Percentiles rank a stretch among this genome's conserved stretches.
phyloP scores from a whole-genome alignment of 2,113 vertebrate species.

The Ellobius talpinus region DNA sequence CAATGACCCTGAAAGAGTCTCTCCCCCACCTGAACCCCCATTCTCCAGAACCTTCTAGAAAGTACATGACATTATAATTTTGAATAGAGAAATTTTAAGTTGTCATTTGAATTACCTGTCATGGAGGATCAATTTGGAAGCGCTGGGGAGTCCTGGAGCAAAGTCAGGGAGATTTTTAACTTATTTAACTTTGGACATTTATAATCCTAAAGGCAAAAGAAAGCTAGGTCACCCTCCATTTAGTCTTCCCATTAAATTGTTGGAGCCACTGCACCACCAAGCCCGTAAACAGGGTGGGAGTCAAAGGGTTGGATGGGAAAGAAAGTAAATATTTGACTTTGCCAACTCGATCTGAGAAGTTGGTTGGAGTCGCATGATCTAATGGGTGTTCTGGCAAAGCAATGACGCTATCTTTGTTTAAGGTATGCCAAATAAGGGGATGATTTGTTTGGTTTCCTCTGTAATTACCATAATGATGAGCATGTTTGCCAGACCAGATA shows the following conservation, averaged over 20 bases:
- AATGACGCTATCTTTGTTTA: neutral
- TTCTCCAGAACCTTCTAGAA: neutral
- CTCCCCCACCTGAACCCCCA: neutral
- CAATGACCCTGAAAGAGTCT: neutral
- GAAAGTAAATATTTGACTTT: conserved; percentile 13
- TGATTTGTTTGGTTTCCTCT: neutral
- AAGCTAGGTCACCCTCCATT: neutral
- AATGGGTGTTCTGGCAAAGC: conserved; percentile 51
- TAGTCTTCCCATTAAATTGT: neutral
- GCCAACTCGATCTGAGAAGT: neutral
- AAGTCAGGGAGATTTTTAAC: neutral
- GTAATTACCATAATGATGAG: neutral
- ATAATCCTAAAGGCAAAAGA: neutral
- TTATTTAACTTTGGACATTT: neutral
- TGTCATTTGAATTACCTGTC: neutral
- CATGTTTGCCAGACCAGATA: neutral
- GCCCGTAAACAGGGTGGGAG: neutral
- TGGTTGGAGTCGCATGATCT: conserved; percentile 2
- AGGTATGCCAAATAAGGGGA: neutral
- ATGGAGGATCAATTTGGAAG: neutral
- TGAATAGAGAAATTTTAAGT: neutral
- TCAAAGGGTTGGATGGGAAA: neutral
- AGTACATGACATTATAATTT: neutral
- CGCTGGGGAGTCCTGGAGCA: neutral
- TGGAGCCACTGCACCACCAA: neutral